Conservation (phyloP, 2,113 vertebrate species). For the Pelvicachromis taeniatus region DNA sequence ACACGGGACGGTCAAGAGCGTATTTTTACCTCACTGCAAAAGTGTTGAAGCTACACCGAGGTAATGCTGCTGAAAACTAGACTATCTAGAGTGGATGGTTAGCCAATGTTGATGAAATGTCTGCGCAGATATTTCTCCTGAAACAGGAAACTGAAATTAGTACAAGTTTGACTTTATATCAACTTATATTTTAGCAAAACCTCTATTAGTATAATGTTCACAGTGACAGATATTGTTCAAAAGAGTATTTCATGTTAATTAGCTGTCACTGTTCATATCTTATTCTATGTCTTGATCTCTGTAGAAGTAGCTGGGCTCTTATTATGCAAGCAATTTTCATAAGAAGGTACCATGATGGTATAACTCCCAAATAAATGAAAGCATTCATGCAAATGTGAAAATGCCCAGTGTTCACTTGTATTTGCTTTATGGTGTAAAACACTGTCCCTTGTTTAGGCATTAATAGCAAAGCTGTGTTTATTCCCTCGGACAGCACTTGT, state of each 20-base stretch:
- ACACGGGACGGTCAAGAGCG: fast-evolving
- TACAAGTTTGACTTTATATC: not conserved
- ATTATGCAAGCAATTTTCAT: not conserved
- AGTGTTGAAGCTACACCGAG: not conserved
- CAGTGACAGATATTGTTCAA: not conserved
- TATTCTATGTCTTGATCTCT: not conserved
- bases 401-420: slow-evolving; percentile 19
- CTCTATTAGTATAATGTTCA: not conserved
- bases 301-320: not conserved
- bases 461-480: slow-evolving; percentile 56
- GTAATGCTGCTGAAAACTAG: not conserved
- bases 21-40: not conserved
- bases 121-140: not conserved
- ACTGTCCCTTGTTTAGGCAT: no score
- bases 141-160: not conserved
- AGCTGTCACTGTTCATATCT: not conserved
- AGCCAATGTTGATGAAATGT: not conserved
- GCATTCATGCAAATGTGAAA: not conserved
- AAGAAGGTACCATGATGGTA: not conserved
- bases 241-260: not conserved
- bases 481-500: slow-evolving; percentile 53
- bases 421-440: slow-evolving; percentile 47
- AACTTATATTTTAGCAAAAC: not conserved
- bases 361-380: not conserved
- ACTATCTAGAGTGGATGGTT: not conserved